A percentile compares a stretch with the other conserved stretches of the same genome.
These are phyloP conservation scores for Chiloscyllium punctatum DNA, from an alignment of 2,797 vertebrate species.

Conservation along the genomic window DNA sequence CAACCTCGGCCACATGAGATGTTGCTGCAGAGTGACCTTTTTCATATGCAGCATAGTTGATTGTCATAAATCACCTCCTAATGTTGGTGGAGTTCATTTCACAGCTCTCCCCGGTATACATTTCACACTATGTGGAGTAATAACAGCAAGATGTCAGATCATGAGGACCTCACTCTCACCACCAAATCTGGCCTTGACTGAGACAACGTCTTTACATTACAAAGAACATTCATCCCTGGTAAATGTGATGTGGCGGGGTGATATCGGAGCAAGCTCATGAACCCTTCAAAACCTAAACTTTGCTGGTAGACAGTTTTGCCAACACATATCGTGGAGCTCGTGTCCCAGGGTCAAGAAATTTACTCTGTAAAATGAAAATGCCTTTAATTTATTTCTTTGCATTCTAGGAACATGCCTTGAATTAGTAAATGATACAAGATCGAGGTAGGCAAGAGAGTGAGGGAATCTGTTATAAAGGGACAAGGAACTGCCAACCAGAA, in stretches of 20 bases:
- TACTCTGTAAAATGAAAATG: neutral
- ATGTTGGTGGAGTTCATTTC: neutral
- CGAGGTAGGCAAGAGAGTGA: neutral
- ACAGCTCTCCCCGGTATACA: constrained; percentile 16
- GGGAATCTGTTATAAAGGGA: neutral
- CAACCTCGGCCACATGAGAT: no score
- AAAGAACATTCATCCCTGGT: neutral
- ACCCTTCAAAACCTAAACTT: neutral
- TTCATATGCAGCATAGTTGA: neutral
- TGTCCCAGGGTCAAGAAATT: neutral
- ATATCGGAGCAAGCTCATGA: neutral
- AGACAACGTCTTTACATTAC: neutral
- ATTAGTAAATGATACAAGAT: neutral
- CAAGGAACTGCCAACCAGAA: neutral
- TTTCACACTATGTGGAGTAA: constrained; percentile 7
- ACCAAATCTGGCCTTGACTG: neutral
- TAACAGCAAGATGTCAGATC: neutral
- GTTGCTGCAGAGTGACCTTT: neutral
- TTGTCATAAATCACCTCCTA: neutral
- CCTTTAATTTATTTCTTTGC: neutral
- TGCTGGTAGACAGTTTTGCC: neutral
- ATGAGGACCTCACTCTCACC: neutral
- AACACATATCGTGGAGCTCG: neutral
- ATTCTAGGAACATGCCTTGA: neutral
- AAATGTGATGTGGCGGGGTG: neutral